These are phyloP conservation scores for Pterois miles DNA, from an alignment of 2,797 vertebrate genomes.

Conservation along the genomic window DNA sequence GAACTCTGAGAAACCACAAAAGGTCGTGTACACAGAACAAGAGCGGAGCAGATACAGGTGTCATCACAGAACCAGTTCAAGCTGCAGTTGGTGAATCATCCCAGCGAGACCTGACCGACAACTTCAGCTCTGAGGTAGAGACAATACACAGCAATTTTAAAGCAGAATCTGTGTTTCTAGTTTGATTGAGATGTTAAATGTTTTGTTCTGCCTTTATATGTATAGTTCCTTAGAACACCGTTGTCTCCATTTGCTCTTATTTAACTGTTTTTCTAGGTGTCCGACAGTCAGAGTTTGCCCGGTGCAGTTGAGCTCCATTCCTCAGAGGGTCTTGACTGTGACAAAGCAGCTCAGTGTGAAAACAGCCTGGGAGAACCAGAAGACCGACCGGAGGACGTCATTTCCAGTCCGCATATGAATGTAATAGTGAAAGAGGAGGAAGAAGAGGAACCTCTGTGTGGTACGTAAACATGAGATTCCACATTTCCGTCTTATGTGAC, in stretches of 20 bases:
- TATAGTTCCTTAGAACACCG: background rate
- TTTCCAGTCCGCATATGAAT: slow-evolving; percentile 65
- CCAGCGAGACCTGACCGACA: slow-evolving; percentile 8
- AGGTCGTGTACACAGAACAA: slow-evolving; percentile 69
- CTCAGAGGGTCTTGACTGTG: slow-evolving; percentile 32
- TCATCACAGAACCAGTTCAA: background rate
- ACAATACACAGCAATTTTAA: background rate
- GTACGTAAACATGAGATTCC: slow-evolving; percentile 42
- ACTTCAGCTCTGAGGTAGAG: slow-evolving; percentile 54
- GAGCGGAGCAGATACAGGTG: background rate
- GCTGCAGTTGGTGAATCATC: slow-evolving; percentile 30
- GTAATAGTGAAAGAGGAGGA: slow-evolving; percentile 78
- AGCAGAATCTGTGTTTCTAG: background rate
- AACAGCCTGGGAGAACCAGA: slow-evolving; percentile 11
- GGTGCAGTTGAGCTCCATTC: slow-evolving; percentile 8
- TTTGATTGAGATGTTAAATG: background rate
- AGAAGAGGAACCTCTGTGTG: slow-evolving; percentile 73
- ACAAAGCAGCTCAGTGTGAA: slow-evolving; percentile 27
- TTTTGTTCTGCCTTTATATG: background rate
- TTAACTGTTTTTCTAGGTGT: slow-evolving; percentile 35
- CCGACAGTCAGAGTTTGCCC: slow-evolving; percentile 21
- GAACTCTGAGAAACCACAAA: slow-evolving; percentile 78
- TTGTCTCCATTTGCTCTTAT: background rate
- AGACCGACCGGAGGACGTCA: slow-evolving; percentile 3
- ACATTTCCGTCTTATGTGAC: background rate